These are phyloP conservation scores for Pristionchus exspectatus DNA, from an alignment of 2,888 invertebrate species.

Conservation along the genomic window DNA sequence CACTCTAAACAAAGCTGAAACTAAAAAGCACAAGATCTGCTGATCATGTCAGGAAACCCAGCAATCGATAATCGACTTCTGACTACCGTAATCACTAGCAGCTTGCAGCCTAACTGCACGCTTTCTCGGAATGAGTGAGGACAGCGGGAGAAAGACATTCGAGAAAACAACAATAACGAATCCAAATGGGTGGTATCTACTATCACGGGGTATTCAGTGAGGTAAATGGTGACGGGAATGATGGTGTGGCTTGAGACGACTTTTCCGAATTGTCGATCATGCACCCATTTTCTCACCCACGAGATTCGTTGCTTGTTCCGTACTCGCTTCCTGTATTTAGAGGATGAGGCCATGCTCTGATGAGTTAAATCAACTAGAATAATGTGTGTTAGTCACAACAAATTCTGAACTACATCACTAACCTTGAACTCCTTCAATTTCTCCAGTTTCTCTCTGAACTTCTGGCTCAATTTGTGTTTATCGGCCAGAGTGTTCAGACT, in stretches of 20 bases:
- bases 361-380: conserved; percentile 8
- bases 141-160: background rate
- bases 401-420: background rate
- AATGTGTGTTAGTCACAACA: background rate
- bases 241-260: conserved; percentile 16
- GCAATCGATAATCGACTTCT: conserved; percentile 7
- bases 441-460: conserved; percentile 52
- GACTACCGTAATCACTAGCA: conserved; percentile 43
- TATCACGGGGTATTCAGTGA: background rate
- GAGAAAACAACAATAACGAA: conserved; percentile 25
- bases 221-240: conserved; percentile 17
- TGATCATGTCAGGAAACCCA: background rate
- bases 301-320: conserved; percentile 51
- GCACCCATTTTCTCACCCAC: conserved; percentile 48
- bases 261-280: conserved; percentile 31
- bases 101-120: conserved; percentile 40
- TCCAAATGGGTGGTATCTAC: background rate
- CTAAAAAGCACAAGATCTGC: background rate
- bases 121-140: conserved; percentile 31
- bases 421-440: conserved; percentile 52
- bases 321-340: conserved; percentile 35
- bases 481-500: conserved; percentile 22
- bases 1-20: conserved; percentile 13
- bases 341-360: background rate
- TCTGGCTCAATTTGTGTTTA: conserved; percentile 45